Conservation (phyloP, 2,888 invertebrate species). For the Notocelia uddmanniana region DNA sequence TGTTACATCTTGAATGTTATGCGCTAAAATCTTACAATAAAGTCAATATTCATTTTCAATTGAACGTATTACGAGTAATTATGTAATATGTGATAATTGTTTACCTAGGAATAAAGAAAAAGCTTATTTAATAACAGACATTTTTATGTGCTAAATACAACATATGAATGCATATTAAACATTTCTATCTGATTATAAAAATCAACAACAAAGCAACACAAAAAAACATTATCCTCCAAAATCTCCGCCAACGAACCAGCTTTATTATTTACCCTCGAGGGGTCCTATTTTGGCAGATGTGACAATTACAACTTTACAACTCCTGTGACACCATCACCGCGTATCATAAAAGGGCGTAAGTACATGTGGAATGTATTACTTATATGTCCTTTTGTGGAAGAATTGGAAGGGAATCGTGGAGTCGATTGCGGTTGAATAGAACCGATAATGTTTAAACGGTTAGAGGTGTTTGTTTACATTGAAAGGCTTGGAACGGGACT, state of each 20-base stretch:
- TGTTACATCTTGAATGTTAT: too few relatives aligned
- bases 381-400: background rate
- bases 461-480: slow-evolving; percentile 45
- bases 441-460: slow-evolving; percentile 75
- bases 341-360: background rate
- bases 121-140: too few relatives aligned
- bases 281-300: slow-evolving; percentile 77
- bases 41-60: too few relatives aligned
- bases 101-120: too few relatives aligned
- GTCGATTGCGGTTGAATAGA: slow-evolving; percentile 78
- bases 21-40: too few relatives aligned
- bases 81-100: too few relatives aligned
- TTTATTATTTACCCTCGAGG: slow-evolving; percentile 42
- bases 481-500: slow-evolving; percentile 20
- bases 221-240: slow-evolving; percentile 20
- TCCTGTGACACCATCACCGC: slow-evolving; percentile 10
- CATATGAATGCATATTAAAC: too few relatives aligned
- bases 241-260: slow-evolving; percentile 8
- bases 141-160: too few relatives aligned
- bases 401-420: slow-evolving; percentile 59
- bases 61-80: too few relatives aligned
- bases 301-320: slow-evolving; percentile 71
- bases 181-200: too few relatives aligned
- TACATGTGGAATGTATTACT: background rate
- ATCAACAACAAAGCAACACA: slow-evolving; percentile 20